Percentiles rank a stretch among this genome's conserved stretches.
Conservation (phyloP, 1,140 invertebrate species). For the Lepidotrigona ventralis region DNA sequence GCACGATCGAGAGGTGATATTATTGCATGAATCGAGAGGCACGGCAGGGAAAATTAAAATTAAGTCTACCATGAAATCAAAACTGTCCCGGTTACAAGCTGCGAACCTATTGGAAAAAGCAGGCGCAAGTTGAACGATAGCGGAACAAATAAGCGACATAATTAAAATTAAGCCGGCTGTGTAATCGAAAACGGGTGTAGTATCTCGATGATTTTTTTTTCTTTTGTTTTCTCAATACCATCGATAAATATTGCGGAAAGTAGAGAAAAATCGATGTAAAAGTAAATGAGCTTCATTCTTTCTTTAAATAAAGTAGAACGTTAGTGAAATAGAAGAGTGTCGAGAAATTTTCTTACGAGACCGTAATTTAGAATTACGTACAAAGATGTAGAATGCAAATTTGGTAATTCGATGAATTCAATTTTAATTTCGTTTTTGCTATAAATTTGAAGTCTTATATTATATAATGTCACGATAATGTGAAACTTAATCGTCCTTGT, state of each 20-base stretch:
- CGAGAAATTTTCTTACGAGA: too few relatives aligned
- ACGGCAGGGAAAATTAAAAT: not conserved
- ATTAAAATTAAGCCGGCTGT: slow-evolving; percentile 2
- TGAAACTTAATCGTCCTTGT: too few relatives aligned
- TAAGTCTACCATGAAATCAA: slow-evolving; percentile 11
- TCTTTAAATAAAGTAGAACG: not conserved
- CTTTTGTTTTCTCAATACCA: not conserved
- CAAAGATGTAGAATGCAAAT: too few relatives aligned
- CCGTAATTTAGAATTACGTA: too few relatives aligned
- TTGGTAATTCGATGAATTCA: too few relatives aligned
- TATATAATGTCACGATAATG: too few relatives aligned
- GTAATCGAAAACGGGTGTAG: not conserved
- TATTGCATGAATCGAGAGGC: not conserved
- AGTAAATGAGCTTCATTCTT: not conserved
- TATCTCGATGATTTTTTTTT: not conserved
- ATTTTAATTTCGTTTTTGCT: too few relatives aligned
- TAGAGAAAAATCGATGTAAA: not conserved
- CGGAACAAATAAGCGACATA: not conserved
- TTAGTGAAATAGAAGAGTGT: too few relatives aligned
- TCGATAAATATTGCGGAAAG: not conserved
- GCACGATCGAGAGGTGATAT: not conserved
- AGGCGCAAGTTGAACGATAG: not conserved
- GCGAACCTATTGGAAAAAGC: not conserved
- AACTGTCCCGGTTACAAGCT: not conserved
- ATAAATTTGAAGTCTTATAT: too few relatives aligned